phyloP scores from a whole-genome alignment of 2,113 vertebrate genomes.

The Orycteropus afer region DNA sequence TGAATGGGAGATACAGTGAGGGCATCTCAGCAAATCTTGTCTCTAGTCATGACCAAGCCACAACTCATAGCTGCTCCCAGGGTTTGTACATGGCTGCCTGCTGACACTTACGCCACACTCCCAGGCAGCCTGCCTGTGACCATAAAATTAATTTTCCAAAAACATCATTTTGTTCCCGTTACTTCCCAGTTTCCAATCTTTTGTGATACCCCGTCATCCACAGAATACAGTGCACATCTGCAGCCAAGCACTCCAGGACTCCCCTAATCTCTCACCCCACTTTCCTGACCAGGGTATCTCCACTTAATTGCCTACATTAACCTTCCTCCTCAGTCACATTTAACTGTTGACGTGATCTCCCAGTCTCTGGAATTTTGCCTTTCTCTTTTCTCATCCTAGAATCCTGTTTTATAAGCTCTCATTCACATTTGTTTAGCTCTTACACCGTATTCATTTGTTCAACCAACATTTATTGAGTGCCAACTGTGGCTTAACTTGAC shows the following conservation, averaged over 20 bases:
- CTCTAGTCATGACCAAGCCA: background rate
- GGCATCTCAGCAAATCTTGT: background rate
- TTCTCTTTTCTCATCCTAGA: background rate
- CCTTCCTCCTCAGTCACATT: background rate
- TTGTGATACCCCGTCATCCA: background rate
- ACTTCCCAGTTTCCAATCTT: background rate
- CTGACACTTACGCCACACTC: background rate
- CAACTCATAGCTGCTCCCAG: background rate
- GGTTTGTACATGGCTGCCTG: fast-evolving
- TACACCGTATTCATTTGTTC: background rate
- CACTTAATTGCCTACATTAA: background rate
- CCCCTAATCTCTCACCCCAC: fast-evolving
- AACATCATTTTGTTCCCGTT: background rate
- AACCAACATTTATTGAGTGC: background rate
- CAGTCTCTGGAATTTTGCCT: background rate
- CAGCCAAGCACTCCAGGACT: background rate
- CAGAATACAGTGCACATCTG: background rate
- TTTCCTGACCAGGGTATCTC: background rate
- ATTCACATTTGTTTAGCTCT: background rate
- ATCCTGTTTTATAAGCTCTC: background rate
- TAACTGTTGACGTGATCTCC: background rate
- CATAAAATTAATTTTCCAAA: background rate
- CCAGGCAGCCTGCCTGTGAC: background rate
- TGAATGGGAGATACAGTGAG: background rate
- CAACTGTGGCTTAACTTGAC: background rate